phyloP scores from a whole-genome alignment of 64 coral and sea anemone species.

The Porites lutea region DNA sequence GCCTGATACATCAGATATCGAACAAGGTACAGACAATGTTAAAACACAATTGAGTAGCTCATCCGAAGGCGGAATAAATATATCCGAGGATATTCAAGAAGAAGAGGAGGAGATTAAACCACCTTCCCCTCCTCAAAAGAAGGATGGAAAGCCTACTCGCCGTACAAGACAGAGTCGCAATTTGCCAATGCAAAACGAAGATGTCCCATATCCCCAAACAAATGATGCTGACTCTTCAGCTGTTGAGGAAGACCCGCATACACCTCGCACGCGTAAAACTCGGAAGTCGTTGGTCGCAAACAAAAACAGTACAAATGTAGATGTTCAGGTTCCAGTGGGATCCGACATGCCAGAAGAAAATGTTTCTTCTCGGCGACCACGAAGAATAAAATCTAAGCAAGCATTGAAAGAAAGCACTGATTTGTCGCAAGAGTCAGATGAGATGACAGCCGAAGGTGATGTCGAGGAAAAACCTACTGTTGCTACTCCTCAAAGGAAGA shows the following conservation, averaged over 20 bases:
- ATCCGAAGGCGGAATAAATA: not conserved
- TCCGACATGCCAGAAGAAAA: not conserved
- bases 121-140: not conserved
- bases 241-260: not conserved
- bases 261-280: not conserved
- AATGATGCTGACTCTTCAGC: not conserved
- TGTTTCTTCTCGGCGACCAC: not conserved
- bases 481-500: not conserved
- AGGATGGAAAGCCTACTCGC: not conserved
- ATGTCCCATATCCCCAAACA: not conserved
- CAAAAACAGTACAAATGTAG: not conserved
- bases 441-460: not conserved
- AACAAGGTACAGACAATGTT: not conserved
- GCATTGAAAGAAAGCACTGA: not conserved
- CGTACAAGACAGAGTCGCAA: constrained; percentile 8
- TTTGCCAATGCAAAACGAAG: constrained; percentile 1
- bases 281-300: not conserved
- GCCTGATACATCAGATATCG: not conserved
- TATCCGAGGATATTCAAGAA: not conserved
- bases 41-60: not conserved
- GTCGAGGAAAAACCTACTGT: not conserved
- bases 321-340: not conserved
- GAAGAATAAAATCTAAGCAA: not conserved
- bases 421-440: not conserved
- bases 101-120: not conserved